Evolutionary conservation across 1,140 invertebrate species (phyloP).

Genomic region (Diploscapter pachys): DNA sequence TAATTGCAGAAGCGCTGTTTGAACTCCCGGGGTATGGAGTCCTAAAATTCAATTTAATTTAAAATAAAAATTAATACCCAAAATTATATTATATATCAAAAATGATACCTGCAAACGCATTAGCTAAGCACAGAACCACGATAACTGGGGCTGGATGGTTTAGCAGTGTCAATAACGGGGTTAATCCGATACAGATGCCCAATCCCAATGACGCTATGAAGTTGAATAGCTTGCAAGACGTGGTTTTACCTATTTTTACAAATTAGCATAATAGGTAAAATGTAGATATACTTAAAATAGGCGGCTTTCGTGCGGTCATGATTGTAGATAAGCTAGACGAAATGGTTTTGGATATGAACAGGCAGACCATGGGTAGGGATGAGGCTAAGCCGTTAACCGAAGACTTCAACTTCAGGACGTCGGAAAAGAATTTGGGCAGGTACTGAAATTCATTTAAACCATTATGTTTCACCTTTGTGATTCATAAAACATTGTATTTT

Average conservation of each 20-base stretch:
- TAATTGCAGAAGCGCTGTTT: slow-evolving; percentile 54
- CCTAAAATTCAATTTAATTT: slow-evolving; percentile 36
- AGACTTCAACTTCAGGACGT: slow-evolving; percentile 33
- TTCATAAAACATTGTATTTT: slow-evolving; percentile 9
- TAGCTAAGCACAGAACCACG: slow-evolving; percentile 50
- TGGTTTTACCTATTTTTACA: slow-evolving; percentile 35
- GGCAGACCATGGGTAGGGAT: slow-evolving; percentile 36
- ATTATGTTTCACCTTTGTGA: slow-evolving; percentile 23
- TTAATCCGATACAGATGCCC: slow-evolving; percentile 46
- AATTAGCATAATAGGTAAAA: not conserved
- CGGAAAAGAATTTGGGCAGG: slow-evolving; percentile 40
- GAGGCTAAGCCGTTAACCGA: slow-evolving; percentile 34
- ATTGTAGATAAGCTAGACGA: slow-evolving; percentile 48
- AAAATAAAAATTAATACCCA: not conserved
- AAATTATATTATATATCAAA: too few relatives aligned
- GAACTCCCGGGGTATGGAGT: slow-evolving; percentile 57
- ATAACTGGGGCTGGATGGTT: slow-evolving; percentile 40
- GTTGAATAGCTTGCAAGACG: slow-evolving; percentile 52
- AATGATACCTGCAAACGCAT: slow-evolving; percentile 51
- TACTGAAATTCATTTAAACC: slow-evolving; percentile 42
- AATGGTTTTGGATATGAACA: slow-evolving; percentile 37
- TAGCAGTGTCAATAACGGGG: slow-evolving; percentile 43
- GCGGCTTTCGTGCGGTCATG: slow-evolving; percentile 45
- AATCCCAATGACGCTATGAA: slow-evolving; percentile 54
- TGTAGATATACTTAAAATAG: slow-evolving; percentile 3